Conservation (phyloP, 2,888 invertebrate genomes). For the Xestia c-nigrum region DNA sequence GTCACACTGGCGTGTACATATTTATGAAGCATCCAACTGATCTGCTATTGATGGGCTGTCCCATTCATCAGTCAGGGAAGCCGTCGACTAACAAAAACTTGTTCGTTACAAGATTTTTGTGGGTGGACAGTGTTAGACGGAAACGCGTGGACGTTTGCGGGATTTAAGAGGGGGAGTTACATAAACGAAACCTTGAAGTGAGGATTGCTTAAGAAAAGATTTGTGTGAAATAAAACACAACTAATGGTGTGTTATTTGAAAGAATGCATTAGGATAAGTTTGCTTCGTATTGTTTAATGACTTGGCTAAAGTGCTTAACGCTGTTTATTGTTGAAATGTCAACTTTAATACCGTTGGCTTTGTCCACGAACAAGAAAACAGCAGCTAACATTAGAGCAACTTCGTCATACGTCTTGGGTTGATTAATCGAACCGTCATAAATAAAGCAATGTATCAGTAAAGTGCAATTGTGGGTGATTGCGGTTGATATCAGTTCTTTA, state of each 20-base stretch:
- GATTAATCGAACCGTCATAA: slow-evolving; percentile 56
- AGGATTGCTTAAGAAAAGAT: slow-evolving; percentile 27
- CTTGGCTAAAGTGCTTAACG: slow-evolving; percentile 33
- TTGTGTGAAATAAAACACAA: slow-evolving; percentile 30
- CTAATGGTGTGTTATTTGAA: slow-evolving; percentile 40
- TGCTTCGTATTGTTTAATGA: slow-evolving; percentile 28
- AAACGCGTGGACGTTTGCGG: slow-evolving; percentile 51
- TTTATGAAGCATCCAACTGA: slow-evolving; percentile 88
- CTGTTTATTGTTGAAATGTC: slow-evolving; percentile 34
- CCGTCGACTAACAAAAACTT: slow-evolving; percentile 76
- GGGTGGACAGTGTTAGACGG: slow-evolving; percentile 65
- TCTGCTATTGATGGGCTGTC: slow-evolving; percentile 84
- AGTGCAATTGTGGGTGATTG: slow-evolving; percentile 66
- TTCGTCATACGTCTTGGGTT: slow-evolving; percentile 34
- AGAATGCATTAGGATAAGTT: slow-evolving; percentile 30
- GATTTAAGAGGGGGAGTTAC: slow-evolving; percentile 46
- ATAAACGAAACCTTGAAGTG: slow-evolving; percentile 29
- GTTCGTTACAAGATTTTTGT: slow-evolving; percentile 72
- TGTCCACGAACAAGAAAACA: slow-evolving; percentile 27
- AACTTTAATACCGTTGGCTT: slow-evolving; percentile 18
- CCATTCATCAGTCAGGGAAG: slow-evolving; percentile 83
- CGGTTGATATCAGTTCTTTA: slow-evolving; percentile 62
- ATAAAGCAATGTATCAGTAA: slow-evolving; percentile 62
- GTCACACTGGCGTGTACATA: slow-evolving; percentile 86
- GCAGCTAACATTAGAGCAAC: slow-evolving; percentile 15